phyloP scores from a whole-genome alignment of 2,888 invertebrate species.

The Oligia fasciuncula region DNA sequence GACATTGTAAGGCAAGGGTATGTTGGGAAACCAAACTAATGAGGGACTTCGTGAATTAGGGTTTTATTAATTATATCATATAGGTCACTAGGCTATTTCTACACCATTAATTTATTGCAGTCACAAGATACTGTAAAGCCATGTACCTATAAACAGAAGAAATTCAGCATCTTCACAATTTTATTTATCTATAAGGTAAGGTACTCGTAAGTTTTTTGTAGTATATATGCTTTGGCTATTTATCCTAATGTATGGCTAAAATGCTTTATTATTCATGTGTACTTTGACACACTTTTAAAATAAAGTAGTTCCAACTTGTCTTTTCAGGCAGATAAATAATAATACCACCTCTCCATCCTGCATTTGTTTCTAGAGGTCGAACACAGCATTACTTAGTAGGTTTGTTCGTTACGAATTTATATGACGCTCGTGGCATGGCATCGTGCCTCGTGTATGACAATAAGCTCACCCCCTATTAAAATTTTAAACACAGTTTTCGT shows the following conservation, averaged over 20 bases:
- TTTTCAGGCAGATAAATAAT: background rate
- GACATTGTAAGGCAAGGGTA: constrained; percentile 40
- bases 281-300: background rate
- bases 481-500: constrained; percentile 28
- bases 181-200: background rate
- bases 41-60: constrained; percentile 50
- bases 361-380: constrained; percentile 27
- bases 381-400: constrained; percentile 25
- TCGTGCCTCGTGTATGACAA: constrained; percentile 39
- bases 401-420: constrained; percentile 28
- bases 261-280: background rate
- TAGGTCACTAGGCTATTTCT: constrained; percentile 13
- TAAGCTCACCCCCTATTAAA: constrained; percentile 37
- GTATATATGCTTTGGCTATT: background rate
- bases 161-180: background rate
- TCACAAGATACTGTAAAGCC: background rate
- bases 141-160: no score
- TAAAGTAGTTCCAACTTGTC: background rate
- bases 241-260: background rate
- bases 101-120: constrained; percentile 10
- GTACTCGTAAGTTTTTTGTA: background rate
- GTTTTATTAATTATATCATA: constrained; percentile 32
- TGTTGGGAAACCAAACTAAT: constrained; percentile 47
- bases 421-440: constrained; percentile 23
- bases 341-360: background rate